Base-by-base conservation (phyloP, 92 coral and sea anemone species). In the Pocillopora meandrina region DNA sequence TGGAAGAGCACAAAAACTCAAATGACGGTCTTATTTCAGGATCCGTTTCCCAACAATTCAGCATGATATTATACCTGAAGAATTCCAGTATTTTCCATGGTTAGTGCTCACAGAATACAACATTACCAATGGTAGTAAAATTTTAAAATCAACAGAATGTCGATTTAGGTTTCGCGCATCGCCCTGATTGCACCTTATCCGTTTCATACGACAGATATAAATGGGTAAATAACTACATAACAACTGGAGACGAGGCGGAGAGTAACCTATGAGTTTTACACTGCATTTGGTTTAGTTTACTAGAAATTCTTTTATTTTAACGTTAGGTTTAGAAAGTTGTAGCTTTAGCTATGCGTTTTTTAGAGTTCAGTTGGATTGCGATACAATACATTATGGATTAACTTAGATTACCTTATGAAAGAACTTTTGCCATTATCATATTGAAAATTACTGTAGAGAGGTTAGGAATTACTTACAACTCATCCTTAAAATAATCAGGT, bases 401-500 rank as follows among this genome's bases (percentile, higher is more conserved):
- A 14, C 35, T 21, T 20, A 12, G 10, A 18, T 0, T 66, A 21
- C 21, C 12, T 5, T 2, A 13, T 15, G n/a, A 31, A 9, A 10
- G 18, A 19, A 9, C 11, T 12, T 68, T 34, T 70, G 5, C 1
- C 21, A 16, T 14, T 5, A 34, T 5, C 9, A 15, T 34, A 36
- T 33, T 35, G 5, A 70, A 2, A 20, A 16, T 14, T 34, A 70
- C 49, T 42, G 49, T 42, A 3, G 26, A 42, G 49, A 7, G 49
- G 49, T 7, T 42, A 7, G 49, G 49, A 3, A 42, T 7, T 42
- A 67, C 85, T 12, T 72, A 82, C 86, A 82, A n/a, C 61, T 82
- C 86, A 19, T 82, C 86, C 77, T 72, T 82, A 55, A 82, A 75
- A 47, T 82, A 82, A 1, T 59, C 78, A 61, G 86, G 86, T 82